Evolutionary conservation across 37 sponge, comb jelly and placozoan genomes (phyloP), one percentile per base, ranked within the genome.

Genomic region (Eunapius fragilis): DNA sequence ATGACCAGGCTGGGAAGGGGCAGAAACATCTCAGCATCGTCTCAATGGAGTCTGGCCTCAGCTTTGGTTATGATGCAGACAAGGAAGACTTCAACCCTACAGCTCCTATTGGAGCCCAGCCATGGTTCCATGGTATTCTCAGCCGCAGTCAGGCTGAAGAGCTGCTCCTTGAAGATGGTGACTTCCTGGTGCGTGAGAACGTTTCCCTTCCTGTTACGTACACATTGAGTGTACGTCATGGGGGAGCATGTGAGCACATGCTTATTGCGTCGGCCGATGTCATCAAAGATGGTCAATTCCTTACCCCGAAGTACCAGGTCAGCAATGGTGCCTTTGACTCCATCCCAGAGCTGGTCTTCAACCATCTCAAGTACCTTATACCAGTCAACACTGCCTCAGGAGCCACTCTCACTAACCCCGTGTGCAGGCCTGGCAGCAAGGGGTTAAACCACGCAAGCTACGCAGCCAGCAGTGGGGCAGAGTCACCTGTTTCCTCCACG

Each of bases 81-180:
- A 87, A 80, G n/a, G 76, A 67, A 24, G 87, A 87, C 45, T 87
- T 85, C 32, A 90, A 84, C 48, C 88, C 84, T 26, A 19, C 79
- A 3, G 50, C 80, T 14, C 80, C 80, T 30, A 78, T 94, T 34
- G 88, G 89, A 31, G 38, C 11, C 25, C 90, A 93, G 80, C 94
- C 94, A n/a, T 96, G 96, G 96, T 96, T 86, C 68, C 91, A 93
- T 72, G 96, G 91, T 14, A 81, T 41, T 79, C 87, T 96, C 7
- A 71, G 72, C 17, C 79, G 85, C 24, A 69, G 49, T 0, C 82
- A 85, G 2, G 91, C 94, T 0, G 93, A 91, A 45, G 41, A 37
- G 22, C 36, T 87, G n/a, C 79, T 96, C 13, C 74, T 80, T 37
- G 85, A 90, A 5, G 91, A 96, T 36, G 96, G 96, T 26, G 96